Evolutionary conservation across 2,888 invertebrate genomes (phyloP).

Genomic region (Pollenia labialis): DNA sequence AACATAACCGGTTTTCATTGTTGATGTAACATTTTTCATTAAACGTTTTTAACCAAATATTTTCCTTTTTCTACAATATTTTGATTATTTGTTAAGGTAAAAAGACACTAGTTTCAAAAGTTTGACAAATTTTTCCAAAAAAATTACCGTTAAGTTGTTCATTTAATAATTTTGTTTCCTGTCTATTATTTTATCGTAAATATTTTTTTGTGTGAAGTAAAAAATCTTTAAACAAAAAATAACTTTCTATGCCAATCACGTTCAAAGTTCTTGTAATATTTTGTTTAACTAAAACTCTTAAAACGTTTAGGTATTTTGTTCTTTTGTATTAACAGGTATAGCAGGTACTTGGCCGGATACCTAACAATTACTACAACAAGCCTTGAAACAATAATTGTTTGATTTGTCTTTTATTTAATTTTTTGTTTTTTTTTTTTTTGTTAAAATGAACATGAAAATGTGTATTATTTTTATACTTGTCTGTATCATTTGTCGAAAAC

Average conservation of each 20-base stretch:
- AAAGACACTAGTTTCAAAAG: not conserved
- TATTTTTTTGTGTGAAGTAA: slow-evolving; percentile 9
- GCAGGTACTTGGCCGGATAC: slow-evolving; percentile 50
- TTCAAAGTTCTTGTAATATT: slow-evolving; percentile 44
- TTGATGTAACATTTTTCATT: too few relatives aligned
- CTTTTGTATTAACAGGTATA: slow-evolving; percentile 13
- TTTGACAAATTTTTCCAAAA: not conserved
- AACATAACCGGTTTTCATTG: too few relatives aligned
- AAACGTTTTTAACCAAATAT: too few relatives aligned
- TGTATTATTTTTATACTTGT: too few relatives aligned
- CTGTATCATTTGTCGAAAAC: too few relatives aligned
- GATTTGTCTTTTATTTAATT: slow-evolving; percentile 13
- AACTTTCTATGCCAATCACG: slow-evolving; percentile 40
- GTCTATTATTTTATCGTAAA: slow-evolving; percentile 36
- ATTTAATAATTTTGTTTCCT: slow-evolving; percentile 47
- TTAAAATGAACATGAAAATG: not conserved
- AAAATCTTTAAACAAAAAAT: not conserved
- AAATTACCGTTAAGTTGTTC: slow-evolving; percentile 36
- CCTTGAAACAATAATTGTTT: slow-evolving; percentile 21
- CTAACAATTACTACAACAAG: slow-evolving; percentile 2
- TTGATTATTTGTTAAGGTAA: not conserved
- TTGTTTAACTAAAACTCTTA: slow-evolving; percentile 28
- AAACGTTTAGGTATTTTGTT: slow-evolving; percentile 15
- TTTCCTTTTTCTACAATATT: too few relatives aligned
- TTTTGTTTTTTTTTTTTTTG: not conserved